A percentile compares a stretch with the other conserved stretches of the same genome.
phyloP scores from a whole-genome alignment of 2,797 vertebrate genomes.

The Hephaestus fuliginosus region DNA sequence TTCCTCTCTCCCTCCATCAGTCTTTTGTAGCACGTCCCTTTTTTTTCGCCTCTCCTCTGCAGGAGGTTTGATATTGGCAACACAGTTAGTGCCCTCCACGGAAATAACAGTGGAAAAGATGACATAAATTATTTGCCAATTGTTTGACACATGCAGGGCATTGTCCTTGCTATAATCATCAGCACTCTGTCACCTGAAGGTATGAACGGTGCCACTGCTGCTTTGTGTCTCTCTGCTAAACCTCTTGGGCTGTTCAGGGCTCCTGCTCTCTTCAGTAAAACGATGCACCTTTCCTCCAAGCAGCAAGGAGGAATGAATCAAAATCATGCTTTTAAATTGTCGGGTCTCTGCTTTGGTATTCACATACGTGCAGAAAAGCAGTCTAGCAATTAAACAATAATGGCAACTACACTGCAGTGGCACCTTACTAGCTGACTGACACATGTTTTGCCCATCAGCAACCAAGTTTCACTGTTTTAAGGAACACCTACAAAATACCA shows the following conservation, averaged over 20 bases:
- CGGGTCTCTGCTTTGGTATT: conserved; percentile 19
- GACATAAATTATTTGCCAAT: conserved; percentile 99
- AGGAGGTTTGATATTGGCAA: conserved; percentile 95
- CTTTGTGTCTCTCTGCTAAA: conserved; percentile 91
- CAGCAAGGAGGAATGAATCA: conserved; percentile 48
- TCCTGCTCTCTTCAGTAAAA: conserved; percentile 61
- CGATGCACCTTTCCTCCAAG: conserved; percentile 34
- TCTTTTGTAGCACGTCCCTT: conserved; percentile 74
- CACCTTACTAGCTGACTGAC: conserved; percentile 11
- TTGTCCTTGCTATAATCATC: conserved; percentile 98
- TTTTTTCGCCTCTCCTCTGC: conserved; percentile 76
- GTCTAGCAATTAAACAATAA: conserved; percentile 22
- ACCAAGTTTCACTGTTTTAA: conserved; percentile 14
- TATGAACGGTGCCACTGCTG: conserved; percentile 90
- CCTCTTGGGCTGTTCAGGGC: conserved; percentile 81
- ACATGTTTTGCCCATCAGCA: not conserved
- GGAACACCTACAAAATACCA: conserved; percentile 14
- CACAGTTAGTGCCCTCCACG: conserved; percentile 93
- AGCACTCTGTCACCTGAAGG: conserved; percentile 95
- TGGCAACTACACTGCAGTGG: not conserved
- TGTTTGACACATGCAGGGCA: conserved; percentile 95
- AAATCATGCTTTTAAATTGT: conserved; percentile 29
- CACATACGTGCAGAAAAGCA: conserved; percentile 22
- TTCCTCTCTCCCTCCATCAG: conserved; percentile 80
- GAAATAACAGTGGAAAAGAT: conserved; percentile 96